These are phyloP conservation scores for Galeopterus variegatus DNA, from an alignment of 2,113 vertebrate genomes.

Conservation along the genomic window DNA sequence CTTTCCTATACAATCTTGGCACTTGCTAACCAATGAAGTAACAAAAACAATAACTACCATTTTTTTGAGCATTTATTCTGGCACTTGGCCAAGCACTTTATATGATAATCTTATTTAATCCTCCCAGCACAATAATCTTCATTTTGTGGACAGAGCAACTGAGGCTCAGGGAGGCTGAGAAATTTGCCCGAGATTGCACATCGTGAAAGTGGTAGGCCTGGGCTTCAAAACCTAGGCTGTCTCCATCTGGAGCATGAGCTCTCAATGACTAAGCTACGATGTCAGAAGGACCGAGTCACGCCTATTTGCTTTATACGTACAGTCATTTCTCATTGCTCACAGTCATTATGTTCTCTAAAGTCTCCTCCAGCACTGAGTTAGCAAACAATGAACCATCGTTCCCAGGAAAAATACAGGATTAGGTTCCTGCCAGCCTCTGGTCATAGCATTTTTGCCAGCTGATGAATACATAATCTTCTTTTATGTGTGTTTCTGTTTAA, in stretches of 20 bases:
- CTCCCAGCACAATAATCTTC: neutral
- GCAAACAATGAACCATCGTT: neutral
- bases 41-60: neutral
- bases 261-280: neutral
- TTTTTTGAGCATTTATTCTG: neutral
- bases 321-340: neutral
- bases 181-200: neutral
- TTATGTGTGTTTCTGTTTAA: neutral
- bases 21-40: neutral
- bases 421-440: neutral
- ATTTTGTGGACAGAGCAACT: neutral
- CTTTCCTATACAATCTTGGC: neutral
- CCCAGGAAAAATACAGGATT: neutral
- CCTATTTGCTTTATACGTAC: neutral
- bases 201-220: neutral
- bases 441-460: neutral
- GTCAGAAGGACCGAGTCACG: neutral
- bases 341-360: neutral
- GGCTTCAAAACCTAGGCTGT: neutral
- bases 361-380: neutral
- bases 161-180: neutral
- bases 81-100: neutral
- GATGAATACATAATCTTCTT: neutral
- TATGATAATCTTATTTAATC: neutral
- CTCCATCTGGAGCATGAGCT: neutral